Evolutionary conservation across 1,140 invertebrate genomes (phyloP).

Genomic region (Homarus americanus): DNA sequence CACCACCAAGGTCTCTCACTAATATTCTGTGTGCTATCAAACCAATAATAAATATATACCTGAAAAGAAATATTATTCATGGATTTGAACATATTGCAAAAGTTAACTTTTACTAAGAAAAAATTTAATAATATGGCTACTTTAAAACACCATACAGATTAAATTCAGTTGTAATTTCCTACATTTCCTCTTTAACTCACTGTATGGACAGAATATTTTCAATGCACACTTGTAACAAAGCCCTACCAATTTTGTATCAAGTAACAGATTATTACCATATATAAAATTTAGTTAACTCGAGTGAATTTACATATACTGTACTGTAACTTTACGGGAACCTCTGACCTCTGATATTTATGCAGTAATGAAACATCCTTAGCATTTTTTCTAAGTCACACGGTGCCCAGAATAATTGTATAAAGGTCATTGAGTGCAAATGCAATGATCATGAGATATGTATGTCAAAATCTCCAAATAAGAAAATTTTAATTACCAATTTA

Average conservation of each 20-base stretch:
- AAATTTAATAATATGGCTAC: neutral
- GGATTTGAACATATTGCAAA: neutral
- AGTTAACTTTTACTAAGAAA: conserved; percentile 5
- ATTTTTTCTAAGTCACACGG: neutral
- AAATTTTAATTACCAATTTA: too few species aligned
- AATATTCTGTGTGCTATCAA: neutral
- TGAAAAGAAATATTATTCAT: neutral
- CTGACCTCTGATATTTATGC: neutral
- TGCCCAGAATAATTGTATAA: neutral
- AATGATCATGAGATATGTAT: neutral
- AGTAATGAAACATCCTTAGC: neutral
- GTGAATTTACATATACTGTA: too few species aligned
- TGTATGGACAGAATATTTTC: neutral
- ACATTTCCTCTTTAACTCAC: neutral
- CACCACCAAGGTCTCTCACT: conserved; percentile 8
- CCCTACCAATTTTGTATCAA: neutral
- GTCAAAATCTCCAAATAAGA: neutral
- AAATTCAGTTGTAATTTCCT: neutral
- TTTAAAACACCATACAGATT: neutral
- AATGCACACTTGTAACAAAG: neutral
- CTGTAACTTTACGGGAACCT: neutral
- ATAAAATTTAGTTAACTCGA: too few species aligned
- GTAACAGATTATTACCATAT: too few species aligned
- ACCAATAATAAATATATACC: neutral
- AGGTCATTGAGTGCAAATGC: neutral